phyloP scores from a whole-genome alignment of 2,888 invertebrate species.

The Ametastegia equiseti region DNA sequence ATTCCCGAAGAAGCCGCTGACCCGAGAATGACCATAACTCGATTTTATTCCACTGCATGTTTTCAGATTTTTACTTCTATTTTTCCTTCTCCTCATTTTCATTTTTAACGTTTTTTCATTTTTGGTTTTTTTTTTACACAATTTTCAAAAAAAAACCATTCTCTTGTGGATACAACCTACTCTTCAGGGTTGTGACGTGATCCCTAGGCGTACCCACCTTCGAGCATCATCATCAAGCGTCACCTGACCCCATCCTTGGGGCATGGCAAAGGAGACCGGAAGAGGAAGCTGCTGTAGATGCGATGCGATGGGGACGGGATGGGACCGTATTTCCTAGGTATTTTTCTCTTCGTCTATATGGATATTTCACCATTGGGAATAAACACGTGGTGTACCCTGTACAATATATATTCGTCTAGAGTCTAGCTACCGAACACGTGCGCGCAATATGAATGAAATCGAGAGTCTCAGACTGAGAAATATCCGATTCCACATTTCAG shows the following conservation, averaged over 20 bases:
- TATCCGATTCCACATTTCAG: too few species aligned
- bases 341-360: not conserved
- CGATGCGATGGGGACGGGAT: too few species aligned
- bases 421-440: slow-evolving; percentile 39
- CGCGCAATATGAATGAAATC: slow-evolving; percentile 37
- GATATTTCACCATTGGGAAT: slow-evolving; percentile 1
- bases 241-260: slow-evolving; percentile 29
- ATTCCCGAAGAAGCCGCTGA: slow-evolving; percentile 46
- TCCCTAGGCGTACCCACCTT: not conserved
- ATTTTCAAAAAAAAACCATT: too few species aligned
- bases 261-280: slow-evolving; percentile 9
- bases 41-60: slow-evolving; percentile 21
- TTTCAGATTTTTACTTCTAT: not conserved
- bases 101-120: not conserved
- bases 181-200: not conserved
- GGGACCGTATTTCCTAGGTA: not conserved
- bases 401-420: not conserved
- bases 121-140: not conserved
- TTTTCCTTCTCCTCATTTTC: not conserved
- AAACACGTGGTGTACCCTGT: slow-evolving; percentile 1
- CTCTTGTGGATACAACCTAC: too few species aligned
- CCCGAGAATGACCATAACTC: slow-evolving; percentile 11
- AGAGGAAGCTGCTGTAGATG: slow-evolving; percentile 44
- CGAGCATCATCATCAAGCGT: not conserved
- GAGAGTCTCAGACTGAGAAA: not conserved